Percentiles rank a stretch among this genome's conserved stretches.
These are phyloP conservation scores for Okapia johnstoni DNA, from an alignment of 2,113 vertebrate species.

Conservation along the genomic window DNA sequence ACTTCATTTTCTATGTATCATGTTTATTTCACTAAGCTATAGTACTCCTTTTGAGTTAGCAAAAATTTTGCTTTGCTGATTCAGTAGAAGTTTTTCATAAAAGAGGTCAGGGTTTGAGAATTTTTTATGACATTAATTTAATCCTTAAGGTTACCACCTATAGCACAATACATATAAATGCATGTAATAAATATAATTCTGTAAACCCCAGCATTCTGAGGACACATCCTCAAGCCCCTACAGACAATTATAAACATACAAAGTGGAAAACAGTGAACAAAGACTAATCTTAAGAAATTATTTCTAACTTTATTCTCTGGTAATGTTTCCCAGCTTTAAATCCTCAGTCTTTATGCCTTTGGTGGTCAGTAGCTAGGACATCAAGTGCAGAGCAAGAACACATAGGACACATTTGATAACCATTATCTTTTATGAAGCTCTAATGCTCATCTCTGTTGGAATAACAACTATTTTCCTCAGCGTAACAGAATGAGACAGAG, in stretches of 20 bases:
- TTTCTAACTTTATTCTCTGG: neutral
- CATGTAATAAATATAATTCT: neutral
- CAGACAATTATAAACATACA: neutral
- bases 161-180: neutral
- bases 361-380: neutral
- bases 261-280: neutral
- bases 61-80: conserved; percentile 20
- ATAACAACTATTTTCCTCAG: neutral
- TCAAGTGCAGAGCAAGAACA: neutral
- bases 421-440: neutral
- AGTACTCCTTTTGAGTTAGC: neutral
- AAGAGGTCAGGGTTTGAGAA: neutral
- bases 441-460: neutral
- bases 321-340: neutral
- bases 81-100: neutral
- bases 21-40: neutral
- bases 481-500: neutral
- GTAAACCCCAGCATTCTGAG: neutral
- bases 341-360: neutral
- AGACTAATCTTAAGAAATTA: neutral
- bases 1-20: neutral
- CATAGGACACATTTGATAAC: neutral
- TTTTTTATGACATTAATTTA: neutral
- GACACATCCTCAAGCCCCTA: neutral
- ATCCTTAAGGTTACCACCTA: neutral